Conservation (phyloP, 64 coral and sea anemone genomes). For the Trachythela sp. region DNA sequence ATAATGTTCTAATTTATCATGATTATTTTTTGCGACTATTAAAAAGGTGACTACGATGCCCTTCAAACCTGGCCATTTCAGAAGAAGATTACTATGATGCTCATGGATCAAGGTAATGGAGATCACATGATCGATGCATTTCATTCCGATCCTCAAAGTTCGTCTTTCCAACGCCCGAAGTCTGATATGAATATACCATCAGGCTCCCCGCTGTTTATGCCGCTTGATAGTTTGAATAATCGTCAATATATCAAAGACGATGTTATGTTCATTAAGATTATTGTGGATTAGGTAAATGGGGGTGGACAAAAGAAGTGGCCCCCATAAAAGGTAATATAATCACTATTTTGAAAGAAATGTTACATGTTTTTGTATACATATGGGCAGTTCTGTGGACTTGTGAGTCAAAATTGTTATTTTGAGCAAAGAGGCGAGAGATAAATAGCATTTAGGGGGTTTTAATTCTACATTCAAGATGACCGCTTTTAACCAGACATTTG, state of each 20-base stretch:
- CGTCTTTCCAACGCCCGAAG: slow-evolving; percentile 21
- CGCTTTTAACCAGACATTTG: no score
- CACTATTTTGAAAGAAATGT: no score
- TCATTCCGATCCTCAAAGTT: slow-evolving; percentile 15
- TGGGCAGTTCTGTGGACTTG: no score
- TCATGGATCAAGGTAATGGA: slow-evolving; percentile 44
- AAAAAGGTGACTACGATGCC: slow-evolving; percentile 53
- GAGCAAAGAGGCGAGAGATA: no score
- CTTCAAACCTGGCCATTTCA: slow-evolving; percentile 53
- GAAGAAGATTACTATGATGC: slow-evolving; percentile 41
- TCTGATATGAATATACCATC: slow-evolving; percentile 8
- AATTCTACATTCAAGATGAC: no score
- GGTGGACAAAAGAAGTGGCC: no score
- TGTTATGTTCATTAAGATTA: slow-evolving; percentile 31
- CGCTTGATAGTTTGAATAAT: slow-evolving; percentile 29
- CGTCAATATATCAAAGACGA: slow-evolving; percentile 38
- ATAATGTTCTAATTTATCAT: no score
- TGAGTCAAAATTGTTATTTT: no score
- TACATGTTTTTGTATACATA: no score
- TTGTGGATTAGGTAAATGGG: neutral
- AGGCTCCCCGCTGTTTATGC: slow-evolving; percentile 32
- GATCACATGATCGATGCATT: slow-evolving; percentile 44
- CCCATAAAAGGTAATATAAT: no score
- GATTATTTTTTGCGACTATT: no score
- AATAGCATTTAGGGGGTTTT: no score